Base-by-base conservation (phyloP, 2,113 vertebrate genomes). In the Lanius collurio region DNA sequence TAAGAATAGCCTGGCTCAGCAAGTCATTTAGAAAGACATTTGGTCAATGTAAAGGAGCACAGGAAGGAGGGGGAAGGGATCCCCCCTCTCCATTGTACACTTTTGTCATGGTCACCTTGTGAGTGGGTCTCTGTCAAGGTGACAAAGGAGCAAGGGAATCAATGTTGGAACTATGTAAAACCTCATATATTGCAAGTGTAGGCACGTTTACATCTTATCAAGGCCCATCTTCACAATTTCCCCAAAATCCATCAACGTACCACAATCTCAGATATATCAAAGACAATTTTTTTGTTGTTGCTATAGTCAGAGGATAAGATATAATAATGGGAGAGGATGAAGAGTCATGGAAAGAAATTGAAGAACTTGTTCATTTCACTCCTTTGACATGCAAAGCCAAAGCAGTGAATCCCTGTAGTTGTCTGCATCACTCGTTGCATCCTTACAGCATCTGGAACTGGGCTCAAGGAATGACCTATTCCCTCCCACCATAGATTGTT, bases 21-120 rank as follows among this genome's bases (percentile, higher is more conserved):
- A 95, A 94, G 94, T 97, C 86, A 96, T 97, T 97, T 95, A 95
- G 90, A 93, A 95, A 95, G 80, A 94, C 94, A 97, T 96, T 97
- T 97, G 91, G 94, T 97, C 94, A 95, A 91, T 92, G 90, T 94
- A 95, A 95, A 97, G 83, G 65, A 95, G 87, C 5, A 83, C 5
- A 6, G 44, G 76, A 94, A 89, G 95, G 89, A 91, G 94, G 94
- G 94, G 93, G 89, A 89, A 95, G 83, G 81, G 67, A 67, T 55
- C 70, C 63, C 76, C 39, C 42, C 86, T 71, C 65, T 76, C 77
- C 83, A 94, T 92, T 97, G 94, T 95, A 57, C 80, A 80, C 86
- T 94, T 97, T 87, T 82, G 77, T 89, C 94, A 88, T 95, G 92
- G 94, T 97, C 95, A 97, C 94, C 94, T 95, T 95, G 93, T 73